Base-by-base conservation (phyloP, 2,888 invertebrate species). In the Eueremaeus valkanovi region DNA sequence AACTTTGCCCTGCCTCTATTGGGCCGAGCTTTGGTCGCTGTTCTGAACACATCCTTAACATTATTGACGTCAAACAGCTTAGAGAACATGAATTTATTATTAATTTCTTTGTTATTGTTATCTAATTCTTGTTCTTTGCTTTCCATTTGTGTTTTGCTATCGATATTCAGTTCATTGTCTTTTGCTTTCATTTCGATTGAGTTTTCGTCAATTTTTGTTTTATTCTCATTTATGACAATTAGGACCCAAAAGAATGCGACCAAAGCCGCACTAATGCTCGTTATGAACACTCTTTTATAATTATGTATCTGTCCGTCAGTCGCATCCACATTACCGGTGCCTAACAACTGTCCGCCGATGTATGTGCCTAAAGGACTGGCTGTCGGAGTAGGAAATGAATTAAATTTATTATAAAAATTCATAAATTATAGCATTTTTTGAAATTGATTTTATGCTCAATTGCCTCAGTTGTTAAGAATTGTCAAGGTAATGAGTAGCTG, bases 51-150 rank as follows among this genome's bases (percentile, higher is more conserved):
- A 42, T 68, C 68, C 11, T 24, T 42, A 3, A 68, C 9, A n/a
- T 68, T 68, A 0, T 68, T 21, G 3, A 68, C 0, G 42, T 68
- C 68, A 68, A 68, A 68, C 68, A 68, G 40, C n/a, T 68, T 42
- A 3, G 21, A 42, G 21, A 68, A 29, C 18, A 0, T 18, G 16
- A 55, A 51, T 24, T 51, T 49, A 13, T 24, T 55, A 11, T 27
- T 2, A 45, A 45, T 45, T 45, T 8, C 18, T 45, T 18, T 45
- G 11, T 40, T 40, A 11, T 40, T 40, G 8, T 9, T 5, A 40
- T 51, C 51, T 21, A 21, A 18, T 18, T 45, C 16, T 13, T 45
- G 45, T 45, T 45, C n/a, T 55, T 27, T 55, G 21, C 24, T 55
- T 3, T 27, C 27, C 1, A 2, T 11, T 6, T 27, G 3, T 1